These are phyloP conservation scores for Catocala fraxini DNA, from an alignment of 2,888 invertebrate species.

Conservation along the genomic window DNA sequence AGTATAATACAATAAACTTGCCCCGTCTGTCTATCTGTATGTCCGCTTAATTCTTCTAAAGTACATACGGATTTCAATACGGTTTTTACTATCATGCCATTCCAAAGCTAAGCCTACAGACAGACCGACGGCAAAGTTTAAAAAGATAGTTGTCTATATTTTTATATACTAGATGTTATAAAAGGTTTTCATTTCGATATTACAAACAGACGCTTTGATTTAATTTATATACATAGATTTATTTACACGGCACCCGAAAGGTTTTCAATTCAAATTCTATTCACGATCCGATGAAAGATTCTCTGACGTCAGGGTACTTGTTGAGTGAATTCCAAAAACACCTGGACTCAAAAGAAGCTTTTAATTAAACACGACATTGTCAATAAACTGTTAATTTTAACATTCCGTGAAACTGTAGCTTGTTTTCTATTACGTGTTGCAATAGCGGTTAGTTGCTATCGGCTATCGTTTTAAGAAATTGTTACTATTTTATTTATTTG, in stretches of 20 bases:
- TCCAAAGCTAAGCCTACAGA: too few species aligned
- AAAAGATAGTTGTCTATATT: too few species aligned
- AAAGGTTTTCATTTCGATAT: neutral
- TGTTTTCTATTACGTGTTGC: constrained; percentile 45
- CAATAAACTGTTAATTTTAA: constrained; percentile 71
- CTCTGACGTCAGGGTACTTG: constrained; percentile 10
- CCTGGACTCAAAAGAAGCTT: constrained; percentile 48
- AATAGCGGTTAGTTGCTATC: neutral
- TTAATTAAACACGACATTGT: constrained; percentile 67
- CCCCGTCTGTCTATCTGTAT: too few species aligned
- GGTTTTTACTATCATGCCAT: too few species aligned
- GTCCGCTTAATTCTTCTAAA: too few species aligned
- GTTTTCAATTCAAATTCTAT: constrained; percentile 11
- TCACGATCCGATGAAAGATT: constrained; percentile 4
- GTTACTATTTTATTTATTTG: neutral
- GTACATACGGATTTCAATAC: too few species aligned
- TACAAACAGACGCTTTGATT: neutral
- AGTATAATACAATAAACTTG: too few species aligned
- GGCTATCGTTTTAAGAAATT: constrained; percentile 1
- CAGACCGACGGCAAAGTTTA: too few species aligned
- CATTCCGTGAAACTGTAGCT: constrained; percentile 63
- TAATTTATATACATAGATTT: too few species aligned
- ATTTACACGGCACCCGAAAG: neutral
- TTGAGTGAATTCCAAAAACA: constrained; percentile 39
- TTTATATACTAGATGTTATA: neutral